phyloP scores from a whole-genome alignment of 2,113 vertebrate species.

The Otus sunia region DNA sequence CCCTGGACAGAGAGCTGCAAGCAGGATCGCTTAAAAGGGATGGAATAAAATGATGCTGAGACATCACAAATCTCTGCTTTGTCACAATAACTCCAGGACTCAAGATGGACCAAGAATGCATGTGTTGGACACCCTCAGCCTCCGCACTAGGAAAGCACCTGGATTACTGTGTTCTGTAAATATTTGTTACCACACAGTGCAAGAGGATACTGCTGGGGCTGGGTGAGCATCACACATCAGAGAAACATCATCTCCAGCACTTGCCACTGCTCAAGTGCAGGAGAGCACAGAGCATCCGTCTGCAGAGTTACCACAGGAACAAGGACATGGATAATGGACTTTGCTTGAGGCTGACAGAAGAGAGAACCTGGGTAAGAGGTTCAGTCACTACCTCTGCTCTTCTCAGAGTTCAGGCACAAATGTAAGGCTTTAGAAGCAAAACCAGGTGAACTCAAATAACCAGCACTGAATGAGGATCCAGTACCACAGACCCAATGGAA shows the following conservation, averaged over 20 bases:
- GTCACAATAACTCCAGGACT: neutral
- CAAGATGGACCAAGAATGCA: neutral
- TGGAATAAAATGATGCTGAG: neutral
- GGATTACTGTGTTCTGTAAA: neutral
- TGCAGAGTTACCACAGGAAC: neutral
- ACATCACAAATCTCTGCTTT: neutral
- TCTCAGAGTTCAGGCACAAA: neutral
- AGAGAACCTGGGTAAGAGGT: neutral
- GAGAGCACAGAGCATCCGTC: neutral
- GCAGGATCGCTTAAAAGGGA: neutral
- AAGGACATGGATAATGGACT: fast-evolving
- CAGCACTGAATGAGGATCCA: neutral
- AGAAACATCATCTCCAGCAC: neutral
- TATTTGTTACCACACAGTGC: neutral
- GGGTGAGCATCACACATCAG: neutral
- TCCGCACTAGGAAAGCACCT: neutral
- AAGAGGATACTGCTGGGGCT: neutral
- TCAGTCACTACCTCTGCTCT: neutral
- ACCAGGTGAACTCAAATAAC: neutral
- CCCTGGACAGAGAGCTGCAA: neutral
- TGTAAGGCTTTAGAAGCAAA: neutral
- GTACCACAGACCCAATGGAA: neutral
- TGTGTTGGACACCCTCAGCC: neutral
- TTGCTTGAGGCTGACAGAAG: neutral
- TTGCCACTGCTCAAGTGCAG: neutral